These are phyloP conservation scores for Opisthocomus hoazin DNA, from an alignment of 2,113 vertebrate species.

Conservation along the genomic window DNA sequence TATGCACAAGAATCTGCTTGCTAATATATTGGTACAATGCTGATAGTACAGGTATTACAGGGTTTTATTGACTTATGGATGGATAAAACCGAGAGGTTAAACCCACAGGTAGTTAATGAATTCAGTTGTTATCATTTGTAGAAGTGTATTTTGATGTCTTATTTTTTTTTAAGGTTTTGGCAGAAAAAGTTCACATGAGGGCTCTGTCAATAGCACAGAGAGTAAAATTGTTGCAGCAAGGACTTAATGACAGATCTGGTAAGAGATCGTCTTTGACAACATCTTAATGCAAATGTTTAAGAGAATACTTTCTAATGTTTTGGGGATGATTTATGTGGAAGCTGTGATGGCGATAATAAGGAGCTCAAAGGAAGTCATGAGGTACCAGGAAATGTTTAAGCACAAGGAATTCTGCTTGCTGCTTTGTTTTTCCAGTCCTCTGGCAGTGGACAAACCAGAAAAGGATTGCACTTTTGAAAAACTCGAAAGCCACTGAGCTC, in stretches of 20 bases:
- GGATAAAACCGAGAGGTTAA: background rate
- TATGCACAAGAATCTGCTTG: background rate
- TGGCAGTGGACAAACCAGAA: background rate
- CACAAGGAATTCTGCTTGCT: background rate
- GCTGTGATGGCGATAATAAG: background rate
- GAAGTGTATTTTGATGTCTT: background rate
- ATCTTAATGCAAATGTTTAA: background rate
- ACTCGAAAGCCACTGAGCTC: background rate
- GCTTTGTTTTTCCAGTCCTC: background rate
- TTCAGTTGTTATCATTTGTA: background rate
- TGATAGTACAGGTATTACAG: background rate
- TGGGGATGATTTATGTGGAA: background rate
- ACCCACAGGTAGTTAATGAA: background rate
- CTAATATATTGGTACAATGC: background rate
- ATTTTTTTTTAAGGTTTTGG: conserved; percentile 81
- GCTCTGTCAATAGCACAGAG: conserved; percentile 92
- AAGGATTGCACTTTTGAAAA: background rate
- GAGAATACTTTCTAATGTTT: background rate
- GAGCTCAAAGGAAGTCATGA: background rate
- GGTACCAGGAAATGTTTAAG: background rate
- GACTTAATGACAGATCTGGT: conserved; percentile 91
- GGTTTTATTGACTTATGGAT: background rate
- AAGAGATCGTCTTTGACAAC: conserved; percentile 19
- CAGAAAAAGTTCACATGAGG: conserved; percentile 92
- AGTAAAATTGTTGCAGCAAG: conserved; percentile 88